Percentiles rank a stretch among this genome's conserved stretches.
Conservation (phyloP, 2,797 vertebrate species). For the Columba guinea region DNA sequence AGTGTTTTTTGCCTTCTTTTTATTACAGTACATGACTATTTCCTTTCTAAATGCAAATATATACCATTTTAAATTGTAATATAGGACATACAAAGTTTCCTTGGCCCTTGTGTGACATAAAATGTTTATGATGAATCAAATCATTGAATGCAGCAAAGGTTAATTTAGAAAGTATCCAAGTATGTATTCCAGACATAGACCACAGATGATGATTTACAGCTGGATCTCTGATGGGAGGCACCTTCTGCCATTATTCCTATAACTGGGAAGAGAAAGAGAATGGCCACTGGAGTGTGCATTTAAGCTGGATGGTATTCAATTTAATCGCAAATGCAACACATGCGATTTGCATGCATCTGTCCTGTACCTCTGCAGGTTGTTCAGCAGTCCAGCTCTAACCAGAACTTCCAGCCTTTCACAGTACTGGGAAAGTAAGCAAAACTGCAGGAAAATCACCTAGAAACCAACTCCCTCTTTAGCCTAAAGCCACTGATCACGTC, state of each 20-base stretch:
- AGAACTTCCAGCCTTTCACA: neutral
- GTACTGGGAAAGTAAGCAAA: neutral
- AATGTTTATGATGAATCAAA: neutral
- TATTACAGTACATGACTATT: neutral
- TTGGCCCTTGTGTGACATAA: neutral
- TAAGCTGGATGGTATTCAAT: neutral
- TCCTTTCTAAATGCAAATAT: neutral
- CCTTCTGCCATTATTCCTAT: neutral
- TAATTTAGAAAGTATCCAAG: neutral
- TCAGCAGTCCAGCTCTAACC: neutral
- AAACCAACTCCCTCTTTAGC: neutral
- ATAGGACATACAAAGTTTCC: neutral
- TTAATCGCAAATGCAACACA: neutral
- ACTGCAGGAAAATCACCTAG: neutral
- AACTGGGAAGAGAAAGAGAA: slow-evolving; percentile 4
- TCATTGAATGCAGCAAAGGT: neutral
- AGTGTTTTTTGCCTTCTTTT: neutral
- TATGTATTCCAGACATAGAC: neutral
- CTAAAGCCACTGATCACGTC: neutral
- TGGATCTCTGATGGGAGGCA: neutral
- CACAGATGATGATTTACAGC: neutral
- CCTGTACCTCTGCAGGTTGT: neutral
- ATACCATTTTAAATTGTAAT: neutral
- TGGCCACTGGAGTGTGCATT: neutral
- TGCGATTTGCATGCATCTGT: neutral